Evolutionary conservation across 2,113 vertebrate species (phyloP).

Genomic region (Petaurus breviceps): DNA sequence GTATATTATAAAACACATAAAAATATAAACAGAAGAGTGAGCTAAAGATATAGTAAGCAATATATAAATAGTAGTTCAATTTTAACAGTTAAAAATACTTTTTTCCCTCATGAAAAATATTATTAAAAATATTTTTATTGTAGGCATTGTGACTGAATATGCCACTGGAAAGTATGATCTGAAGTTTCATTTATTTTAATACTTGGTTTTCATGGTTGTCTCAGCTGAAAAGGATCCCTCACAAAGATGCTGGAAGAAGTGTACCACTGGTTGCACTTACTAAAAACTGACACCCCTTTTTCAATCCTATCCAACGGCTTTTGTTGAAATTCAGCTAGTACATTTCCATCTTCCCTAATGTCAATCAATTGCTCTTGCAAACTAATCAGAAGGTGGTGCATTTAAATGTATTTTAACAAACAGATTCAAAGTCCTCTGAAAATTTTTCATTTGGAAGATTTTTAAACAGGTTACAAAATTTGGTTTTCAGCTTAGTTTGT

Average conservation of each 20-base stretch:
- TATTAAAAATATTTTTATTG: background rate
- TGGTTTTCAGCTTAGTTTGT: background rate
- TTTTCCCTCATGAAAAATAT: background rate
- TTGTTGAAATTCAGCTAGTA: background rate
- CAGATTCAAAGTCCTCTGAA: background rate
- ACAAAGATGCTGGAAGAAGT: background rate
- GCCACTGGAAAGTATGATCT: background rate
- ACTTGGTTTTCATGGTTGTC: background rate
- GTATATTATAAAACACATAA: background rate
- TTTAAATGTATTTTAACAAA: background rate
- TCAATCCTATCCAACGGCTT: background rate
- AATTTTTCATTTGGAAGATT: background rate
- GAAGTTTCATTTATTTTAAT: background rate
- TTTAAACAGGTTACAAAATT: background rate
- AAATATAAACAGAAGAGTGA: background rate
- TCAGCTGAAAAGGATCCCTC: background rate
- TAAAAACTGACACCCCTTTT: background rate
- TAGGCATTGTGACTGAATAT: background rate
- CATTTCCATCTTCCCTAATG: background rate
- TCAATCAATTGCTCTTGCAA: background rate
- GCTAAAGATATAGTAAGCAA: background rate
- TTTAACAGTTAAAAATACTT: background rate
- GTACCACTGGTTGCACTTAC: background rate
- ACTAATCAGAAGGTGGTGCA: background rate
- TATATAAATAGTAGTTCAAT: background rate